Conservation (phyloP, 2,113 vertebrate species). For the Calyptommatus sinebrachiatus region DNA sequence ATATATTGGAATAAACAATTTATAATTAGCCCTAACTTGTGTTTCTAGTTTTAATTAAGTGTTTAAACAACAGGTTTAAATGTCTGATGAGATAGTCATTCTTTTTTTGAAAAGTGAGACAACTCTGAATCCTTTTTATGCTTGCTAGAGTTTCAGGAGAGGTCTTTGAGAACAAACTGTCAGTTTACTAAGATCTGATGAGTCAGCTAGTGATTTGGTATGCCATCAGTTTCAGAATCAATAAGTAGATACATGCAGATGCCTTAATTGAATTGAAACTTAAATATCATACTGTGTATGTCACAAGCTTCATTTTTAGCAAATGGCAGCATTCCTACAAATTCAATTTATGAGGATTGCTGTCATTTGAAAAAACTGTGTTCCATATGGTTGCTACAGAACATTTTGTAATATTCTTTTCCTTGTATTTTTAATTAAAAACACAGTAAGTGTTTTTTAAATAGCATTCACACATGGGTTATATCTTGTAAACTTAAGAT, state of each 20-base stretch:
- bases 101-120: not conserved
- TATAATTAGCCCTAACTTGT: not conserved
- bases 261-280: too few relatives aligned
- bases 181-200: not conserved
- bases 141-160: not conserved
- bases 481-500: not conserved
- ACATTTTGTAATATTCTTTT: not conserved
- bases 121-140: not conserved
- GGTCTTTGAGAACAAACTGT: not conserved
- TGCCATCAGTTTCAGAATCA: too few relatives aligned
- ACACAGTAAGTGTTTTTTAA: not conserved
- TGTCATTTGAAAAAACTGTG: not conserved
- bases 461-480: not conserved
- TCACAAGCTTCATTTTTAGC: too few relatives aligned
- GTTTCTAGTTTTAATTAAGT: too few relatives aligned
- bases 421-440: not conserved
- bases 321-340: too few relatives aligned
- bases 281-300: too few relatives aligned
- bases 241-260: too few relatives aligned
- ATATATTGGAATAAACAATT: not conserved
- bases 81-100: not conserved
- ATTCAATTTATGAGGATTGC: not conserved
- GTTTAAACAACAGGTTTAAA: not conserved
- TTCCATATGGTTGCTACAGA: not conserved
- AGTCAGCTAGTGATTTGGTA: too few relatives aligned